A percentile compares a stretch with the other conserved stretches of the same genome.
phyloP scores from a whole-genome alignment of 2,113 vertebrate genomes.

The Enhydra lutris region DNA sequence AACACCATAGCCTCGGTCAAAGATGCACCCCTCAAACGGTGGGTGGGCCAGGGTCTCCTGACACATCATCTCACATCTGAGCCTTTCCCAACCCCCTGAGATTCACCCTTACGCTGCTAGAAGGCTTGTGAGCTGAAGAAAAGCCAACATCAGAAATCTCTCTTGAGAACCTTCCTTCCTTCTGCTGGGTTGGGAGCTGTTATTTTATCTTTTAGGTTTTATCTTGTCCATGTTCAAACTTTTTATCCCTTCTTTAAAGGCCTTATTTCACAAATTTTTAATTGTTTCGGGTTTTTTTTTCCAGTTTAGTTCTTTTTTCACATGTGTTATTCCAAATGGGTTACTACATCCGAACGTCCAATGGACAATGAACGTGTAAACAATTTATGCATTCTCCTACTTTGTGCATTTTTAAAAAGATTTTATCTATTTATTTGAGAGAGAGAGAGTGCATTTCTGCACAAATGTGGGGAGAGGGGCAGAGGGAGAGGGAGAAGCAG shows the following conservation, averaged over 20 bases:
- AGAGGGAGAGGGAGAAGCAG: neutral
- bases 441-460: neutral
- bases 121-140: neutral
- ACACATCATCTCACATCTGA: neutral
- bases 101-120: neutral
- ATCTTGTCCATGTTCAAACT: neutral
- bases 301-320: neutral
- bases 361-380: neutral
- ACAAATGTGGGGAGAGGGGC: neutral
- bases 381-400: neutral
- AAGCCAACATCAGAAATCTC: neutral
- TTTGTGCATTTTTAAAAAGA: neutral
- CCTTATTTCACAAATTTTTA: neutral
- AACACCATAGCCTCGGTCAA: fast-evolving
- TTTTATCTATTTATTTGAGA: neutral
- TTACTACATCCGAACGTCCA: neutral
- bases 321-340: neutral
- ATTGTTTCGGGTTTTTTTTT: neutral
- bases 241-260: neutral
- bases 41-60: neutral
- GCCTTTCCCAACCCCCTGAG: neutral
- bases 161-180: neutral
- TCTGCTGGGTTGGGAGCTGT: too few species aligned
- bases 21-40: fast-evolving
- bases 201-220: neutral